Base-by-base conservation (phyloP, 2,113 vertebrate species). In the Sinocyclocheilus anophthalmus region DNA sequence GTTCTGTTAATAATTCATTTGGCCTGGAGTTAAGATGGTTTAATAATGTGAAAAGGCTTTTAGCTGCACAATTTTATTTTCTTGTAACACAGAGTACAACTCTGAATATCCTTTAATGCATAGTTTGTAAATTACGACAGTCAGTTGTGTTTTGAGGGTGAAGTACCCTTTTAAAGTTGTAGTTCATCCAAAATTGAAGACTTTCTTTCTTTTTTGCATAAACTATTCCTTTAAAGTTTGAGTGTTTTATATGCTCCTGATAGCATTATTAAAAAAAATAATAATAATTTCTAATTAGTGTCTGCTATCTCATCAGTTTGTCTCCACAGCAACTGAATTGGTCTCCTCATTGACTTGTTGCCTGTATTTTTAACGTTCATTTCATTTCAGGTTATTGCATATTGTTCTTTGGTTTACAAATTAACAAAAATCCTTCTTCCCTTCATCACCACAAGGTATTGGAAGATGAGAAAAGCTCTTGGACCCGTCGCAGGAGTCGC, bases 381-480 rank as follows among this genome's bases (percentile, higher is more conserved):
- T 87, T 84, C 83, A 45, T 85, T 82, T 69, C 63, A 82, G 81
- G 48, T 30, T 67, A 24, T 84, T 92, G 18, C 37, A 39, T 84
- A 91, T 92, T 93, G 59, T 88, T 83, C 89, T 73, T 87, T 70
- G 86, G 83, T 87, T 94, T 92, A 91, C 92, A 90, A 94, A 92
- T 94, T 84, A 87, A 83, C 89, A 82, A 87, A 93, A 89, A 48
- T 94, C 92, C 85, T 90, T 93, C 88, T 92, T 92, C 87, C 84
- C 77, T 86, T 87, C 91, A 93, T 91, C 93, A 93, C 90, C 88
- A 88, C 92, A 91, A 90, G 92, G 92, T 88, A 86, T 92, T 90
- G 92, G 92, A 94, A 94, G 94, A 93, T 91, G 86, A 93, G 90
- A 92, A 91, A 92, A 91, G 89, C 76, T 63, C 65, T 92, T 91